Evolutionary conservation across 2,888 invertebrate species (phyloP).

Genomic region (Harmothoe impar): DNA sequence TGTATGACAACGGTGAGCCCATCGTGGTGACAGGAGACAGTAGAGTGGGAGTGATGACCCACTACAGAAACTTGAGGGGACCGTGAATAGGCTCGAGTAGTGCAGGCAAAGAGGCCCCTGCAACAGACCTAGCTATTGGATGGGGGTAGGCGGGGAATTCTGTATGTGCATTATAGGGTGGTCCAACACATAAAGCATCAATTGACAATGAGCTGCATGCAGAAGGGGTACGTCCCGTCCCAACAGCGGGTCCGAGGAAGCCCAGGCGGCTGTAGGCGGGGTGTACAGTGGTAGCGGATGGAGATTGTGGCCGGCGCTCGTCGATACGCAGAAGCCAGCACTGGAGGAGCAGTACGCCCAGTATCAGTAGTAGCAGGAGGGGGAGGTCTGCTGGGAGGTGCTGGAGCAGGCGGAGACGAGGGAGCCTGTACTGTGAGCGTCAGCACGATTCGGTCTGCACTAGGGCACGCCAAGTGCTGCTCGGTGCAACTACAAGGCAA

Average conservation of each 20-base stretch:
- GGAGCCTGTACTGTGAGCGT: neutral
- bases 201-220: too few species aligned
- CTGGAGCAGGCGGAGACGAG: neutral
- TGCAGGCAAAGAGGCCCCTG: too few species aligned
- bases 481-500: neutral
- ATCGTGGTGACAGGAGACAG: too few species aligned
- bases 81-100: too few species aligned
- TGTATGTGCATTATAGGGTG: too few species aligned
- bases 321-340: constrained; percentile 5
- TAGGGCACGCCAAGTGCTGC: constrained; percentile 6
- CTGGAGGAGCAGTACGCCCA: constrained; percentile 9
- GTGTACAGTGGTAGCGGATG: neutral
- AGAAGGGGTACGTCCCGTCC: too few species aligned
- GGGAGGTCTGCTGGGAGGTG: neutral
- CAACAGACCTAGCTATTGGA: too few species aligned
- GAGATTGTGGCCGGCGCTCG: neutral
- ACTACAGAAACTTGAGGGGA: neutral
- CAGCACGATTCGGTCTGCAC: neutral
- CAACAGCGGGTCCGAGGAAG: neutral
- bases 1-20: too few species aligned
- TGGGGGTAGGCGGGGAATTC: too few species aligned
- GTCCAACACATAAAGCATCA: too few species aligned
- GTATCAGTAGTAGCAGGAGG: neutral
- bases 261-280: neutral
- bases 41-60: neutral